Evolutionary conservation across 1,140 invertebrate species (phyloP), one percentile per base, ranked within the genome.

Genomic region (Leucophenga varia): DNA sequence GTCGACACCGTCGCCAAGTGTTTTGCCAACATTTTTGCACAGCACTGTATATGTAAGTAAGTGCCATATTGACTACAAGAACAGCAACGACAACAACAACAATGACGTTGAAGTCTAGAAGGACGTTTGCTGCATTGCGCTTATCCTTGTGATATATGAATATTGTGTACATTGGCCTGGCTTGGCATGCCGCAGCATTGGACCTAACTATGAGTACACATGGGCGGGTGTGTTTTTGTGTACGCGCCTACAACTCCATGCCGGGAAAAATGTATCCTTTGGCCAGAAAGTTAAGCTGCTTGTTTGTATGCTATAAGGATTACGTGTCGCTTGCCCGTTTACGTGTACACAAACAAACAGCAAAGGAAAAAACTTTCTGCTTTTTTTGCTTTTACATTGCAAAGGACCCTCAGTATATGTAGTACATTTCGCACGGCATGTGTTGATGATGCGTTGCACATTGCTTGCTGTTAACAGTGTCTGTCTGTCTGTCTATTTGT

Each of bases 61-160:
- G 12, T 12, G 12, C 28, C 28, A 7, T 12, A 30, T 30, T 7
- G 28, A 49, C 51, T 53, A 49, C 46, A 46, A 35, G 49, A 20
- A 49, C 43, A 49, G 51, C 42, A 32, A 56, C 37, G 40, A 32
- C 17, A 20, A 56, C 37, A 43, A 32, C 17, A 20, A 43, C 47
- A 21, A 37, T n/a, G n/a, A n/a, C n/a, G n/a, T 54, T 64, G 64
- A 60, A 35, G 64, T 68, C 64, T 68, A 64, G 57, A 64, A 68
- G 60, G 64, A 70, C 70, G 60, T 73, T 72, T 73, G 70, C 70
- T 73, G 70, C 70, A 73, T 61, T 73, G 70, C 70, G 70, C 70
- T 73, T 73, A 73, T 73, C 70, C 70, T 70, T 68, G 65, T 72
- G 65, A 72, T 69, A 72, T 72, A 72, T 72, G 69, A 64, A 72